Evolutionary conservation across 1,140 invertebrate species (phyloP).

Genomic region (Ceratina australensis): DNA sequence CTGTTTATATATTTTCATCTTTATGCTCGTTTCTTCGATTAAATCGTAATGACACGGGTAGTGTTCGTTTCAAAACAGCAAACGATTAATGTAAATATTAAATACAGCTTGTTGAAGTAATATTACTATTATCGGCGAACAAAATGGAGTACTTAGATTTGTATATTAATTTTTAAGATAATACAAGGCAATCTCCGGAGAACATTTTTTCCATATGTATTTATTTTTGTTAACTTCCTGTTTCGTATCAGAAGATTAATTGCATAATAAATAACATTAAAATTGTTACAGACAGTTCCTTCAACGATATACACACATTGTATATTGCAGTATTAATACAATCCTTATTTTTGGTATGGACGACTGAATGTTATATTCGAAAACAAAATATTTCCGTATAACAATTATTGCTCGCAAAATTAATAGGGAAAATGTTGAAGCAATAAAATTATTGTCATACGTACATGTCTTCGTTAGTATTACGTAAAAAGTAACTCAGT

Average conservation of each 20-base stretch:
- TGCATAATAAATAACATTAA: background rate
- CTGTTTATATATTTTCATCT: too few species aligned
- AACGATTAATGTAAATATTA: conserved; percentile 12
- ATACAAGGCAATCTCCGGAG: background rate
- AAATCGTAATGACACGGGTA: background rate
- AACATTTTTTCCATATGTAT: background rate
- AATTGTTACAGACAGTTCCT: background rate
- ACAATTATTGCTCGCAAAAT: background rate
- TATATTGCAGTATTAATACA: conserved; percentile 21
- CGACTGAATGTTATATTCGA: background rate
- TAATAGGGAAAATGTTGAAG: conserved; percentile 1
- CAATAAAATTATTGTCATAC: background rate
- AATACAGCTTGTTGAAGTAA: background rate
- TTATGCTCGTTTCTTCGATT: too few species aligned
- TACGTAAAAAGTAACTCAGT: conserved; percentile 19
- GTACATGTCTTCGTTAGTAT: conserved; percentile 9
- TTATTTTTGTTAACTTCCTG: too few species aligned
- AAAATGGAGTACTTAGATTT: background rate
- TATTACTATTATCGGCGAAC: background rate
- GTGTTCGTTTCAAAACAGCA: background rate
- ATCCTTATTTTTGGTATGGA: conserved; percentile 8
- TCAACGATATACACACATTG: background rate
- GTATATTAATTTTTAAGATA: background rate
- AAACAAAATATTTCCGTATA: background rate
- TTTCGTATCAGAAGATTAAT: background rate